phyloP scores from a whole-genome alignment of 2,113 vertebrate genomes.

The Apeltes quadracus region DNA sequence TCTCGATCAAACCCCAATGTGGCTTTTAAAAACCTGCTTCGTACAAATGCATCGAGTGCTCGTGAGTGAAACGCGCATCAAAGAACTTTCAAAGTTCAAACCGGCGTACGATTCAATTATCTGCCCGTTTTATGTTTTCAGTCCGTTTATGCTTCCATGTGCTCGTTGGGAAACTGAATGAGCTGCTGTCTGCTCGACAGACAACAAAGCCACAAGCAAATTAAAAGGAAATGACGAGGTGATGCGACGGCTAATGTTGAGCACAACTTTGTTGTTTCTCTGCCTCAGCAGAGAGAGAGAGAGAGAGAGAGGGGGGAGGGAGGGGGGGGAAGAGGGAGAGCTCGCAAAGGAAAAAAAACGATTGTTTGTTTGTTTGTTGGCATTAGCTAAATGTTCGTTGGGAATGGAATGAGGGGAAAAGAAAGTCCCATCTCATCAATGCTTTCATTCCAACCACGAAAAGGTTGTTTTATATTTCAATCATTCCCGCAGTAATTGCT shows the following conservation, averaged over 20 bases:
- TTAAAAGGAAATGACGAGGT: constrained; percentile 17
- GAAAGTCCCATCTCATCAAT: too few relatives aligned
- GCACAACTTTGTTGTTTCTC: constrained; percentile 15
- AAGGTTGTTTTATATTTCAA: constrained; percentile 14
- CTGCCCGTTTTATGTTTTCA: constrained; percentile 27
- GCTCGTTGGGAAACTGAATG: constrained; percentile 14
- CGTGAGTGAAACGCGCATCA: constrained; percentile 20
- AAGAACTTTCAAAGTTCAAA: constrained; percentile 39
- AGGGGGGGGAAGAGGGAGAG: constrained; percentile 2
- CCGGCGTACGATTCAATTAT: constrained; percentile 24
- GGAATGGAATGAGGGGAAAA: not conserved
- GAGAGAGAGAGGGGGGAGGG: not conserved
- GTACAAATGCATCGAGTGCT: not conserved
- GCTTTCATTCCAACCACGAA: constrained; percentile 10
- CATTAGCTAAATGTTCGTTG: not conserved
- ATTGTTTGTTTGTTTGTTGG: not conserved
- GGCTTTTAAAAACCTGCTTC: not conserved
- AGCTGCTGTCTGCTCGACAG: constrained; percentile 30
- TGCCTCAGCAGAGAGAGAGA: not conserved
- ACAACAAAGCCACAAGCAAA: constrained; percentile 41
- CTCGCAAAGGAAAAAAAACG: not conserved
- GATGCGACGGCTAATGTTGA: constrained; percentile 20
- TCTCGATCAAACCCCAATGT: constrained; percentile 12
- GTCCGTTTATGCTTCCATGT: constrained; percentile 6
- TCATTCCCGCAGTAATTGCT: constrained; percentile 9